Evolutionary conservation across 2,797 vertebrate genomes (phyloP).

Genomic region (Danio albolineatus): DNA sequence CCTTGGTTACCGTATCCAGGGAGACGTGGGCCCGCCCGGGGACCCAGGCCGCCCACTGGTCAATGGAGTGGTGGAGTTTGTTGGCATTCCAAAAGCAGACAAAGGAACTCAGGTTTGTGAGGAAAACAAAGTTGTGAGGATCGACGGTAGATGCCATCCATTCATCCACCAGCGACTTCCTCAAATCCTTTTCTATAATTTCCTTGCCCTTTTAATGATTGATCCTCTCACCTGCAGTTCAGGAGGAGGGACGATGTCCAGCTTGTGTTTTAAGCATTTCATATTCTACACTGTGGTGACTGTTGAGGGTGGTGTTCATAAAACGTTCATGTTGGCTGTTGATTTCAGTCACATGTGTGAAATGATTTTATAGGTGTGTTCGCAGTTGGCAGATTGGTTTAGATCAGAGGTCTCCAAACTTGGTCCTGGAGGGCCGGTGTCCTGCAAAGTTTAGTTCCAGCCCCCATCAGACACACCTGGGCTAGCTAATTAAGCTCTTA

Average conservation of each 20-base stretch:
- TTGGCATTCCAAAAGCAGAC: constrained; percentile 89
- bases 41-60: constrained; percentile 86
- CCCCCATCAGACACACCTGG: no score
- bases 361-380: background rate
- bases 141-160: constrained; percentile 24
- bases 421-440: no score
- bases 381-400: no score
- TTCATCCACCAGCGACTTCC: background rate
- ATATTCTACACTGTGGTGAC: constrained; percentile 18
- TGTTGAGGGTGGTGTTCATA: background rate
- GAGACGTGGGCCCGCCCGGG: constrained; percentile 87
- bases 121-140: constrained; percentile 36
- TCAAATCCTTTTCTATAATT: constrained; percentile 31
- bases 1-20: constrained; percentile 80
- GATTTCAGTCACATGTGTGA: background rate
- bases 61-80: constrained; percentile 86
- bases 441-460: no score
- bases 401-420: no score
- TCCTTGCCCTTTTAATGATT: constrained; percentile 1
- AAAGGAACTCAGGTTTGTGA: constrained; percentile 88
- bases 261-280: background rate
- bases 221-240: background rate
- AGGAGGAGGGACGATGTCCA: background rate
- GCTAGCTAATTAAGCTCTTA: no score
- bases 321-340: constrained; percentile 1